A percentile compares a stretch with the other conserved stretches of the same genome.
phyloP scores from a whole-genome alignment of 1,140 invertebrate species.

The Brachionus angularis region DNA sequence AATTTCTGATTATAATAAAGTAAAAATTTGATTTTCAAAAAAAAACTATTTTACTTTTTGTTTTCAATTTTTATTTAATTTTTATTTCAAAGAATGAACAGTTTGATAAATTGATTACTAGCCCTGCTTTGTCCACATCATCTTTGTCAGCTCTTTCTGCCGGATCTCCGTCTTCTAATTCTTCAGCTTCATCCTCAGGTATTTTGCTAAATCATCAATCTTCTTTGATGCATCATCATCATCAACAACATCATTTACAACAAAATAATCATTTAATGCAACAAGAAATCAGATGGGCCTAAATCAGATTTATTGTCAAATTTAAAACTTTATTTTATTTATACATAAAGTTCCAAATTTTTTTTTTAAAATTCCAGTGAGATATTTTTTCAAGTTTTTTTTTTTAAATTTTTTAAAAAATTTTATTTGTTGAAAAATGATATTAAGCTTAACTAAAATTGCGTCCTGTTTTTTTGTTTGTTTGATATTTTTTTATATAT shows the following conservation, averaged over 20 bases:
- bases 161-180: background rate
- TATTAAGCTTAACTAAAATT: too few relatives aligned
- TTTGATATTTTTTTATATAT: too few relatives aligned
- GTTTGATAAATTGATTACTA: slow-evolving; percentile 18
- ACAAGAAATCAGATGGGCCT: too few relatives aligned
- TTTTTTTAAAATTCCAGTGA: too few relatives aligned
- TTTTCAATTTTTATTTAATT: background rate
- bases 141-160: slow-evolving; percentile 12
- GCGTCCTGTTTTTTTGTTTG: too few relatives aligned
- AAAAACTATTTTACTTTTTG: background rate
- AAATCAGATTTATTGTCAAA: too few relatives aligned
- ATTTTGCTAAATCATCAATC: background rate
- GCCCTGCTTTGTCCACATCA: slow-evolving; percentile 26
- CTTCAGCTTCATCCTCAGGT: background rate
- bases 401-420: too few relatives aligned
- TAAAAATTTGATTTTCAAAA: slow-evolving; percentile 1
- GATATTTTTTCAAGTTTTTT: too few relatives aligned
- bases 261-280: too few relatives aligned
- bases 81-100: slow-evolving; percentile 3
- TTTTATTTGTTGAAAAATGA: too few relatives aligned
- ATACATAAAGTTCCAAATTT: too few relatives aligned
- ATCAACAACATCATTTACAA: background rate
- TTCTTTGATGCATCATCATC: background rate
- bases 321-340: too few relatives aligned
- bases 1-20: background rate